These are phyloP conservation scores for Antheraea assamensis DNA, from an alignment of 2,888 invertebrate genomes.

Conservation along the genomic window DNA sequence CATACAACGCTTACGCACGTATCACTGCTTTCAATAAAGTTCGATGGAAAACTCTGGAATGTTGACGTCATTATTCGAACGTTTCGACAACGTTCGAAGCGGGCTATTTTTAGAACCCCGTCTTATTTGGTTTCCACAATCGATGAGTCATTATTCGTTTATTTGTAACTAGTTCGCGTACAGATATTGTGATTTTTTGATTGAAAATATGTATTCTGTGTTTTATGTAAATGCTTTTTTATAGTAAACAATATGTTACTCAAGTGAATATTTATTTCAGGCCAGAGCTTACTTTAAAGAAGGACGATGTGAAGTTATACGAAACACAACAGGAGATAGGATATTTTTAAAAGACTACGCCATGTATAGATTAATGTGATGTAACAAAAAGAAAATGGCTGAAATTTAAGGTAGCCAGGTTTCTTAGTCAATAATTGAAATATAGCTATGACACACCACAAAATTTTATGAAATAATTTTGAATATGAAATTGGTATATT, in stretches of 20 bases:
- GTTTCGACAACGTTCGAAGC: too few species aligned
- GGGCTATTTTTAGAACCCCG: too few species aligned
- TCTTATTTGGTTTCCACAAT: too few species aligned
- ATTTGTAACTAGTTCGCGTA: too few species aligned
- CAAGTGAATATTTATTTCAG: conserved; percentile 45
- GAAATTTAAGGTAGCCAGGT: background rate
- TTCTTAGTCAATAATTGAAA: background rate
- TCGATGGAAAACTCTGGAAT: too few species aligned
- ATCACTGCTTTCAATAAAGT: background rate
- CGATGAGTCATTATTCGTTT: too few species aligned
- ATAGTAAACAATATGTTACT: background rate
- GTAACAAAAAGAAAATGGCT: background rate
- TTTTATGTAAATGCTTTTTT: background rate
- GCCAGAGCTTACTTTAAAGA: conserved; percentile 67
- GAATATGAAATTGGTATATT: background rate
- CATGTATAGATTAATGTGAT: conserved; percentile 16
- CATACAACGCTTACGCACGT: too few species aligned
- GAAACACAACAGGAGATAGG: conserved; percentile 62
- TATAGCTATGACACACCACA: background rate
- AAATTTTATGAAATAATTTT: too few species aligned
- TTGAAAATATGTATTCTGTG: background rate
- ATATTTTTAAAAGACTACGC: conserved; percentile 50
- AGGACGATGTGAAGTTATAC: conserved; percentile 71
- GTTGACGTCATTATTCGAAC: too few species aligned
- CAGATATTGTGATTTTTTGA: too few species aligned